These are phyloP conservation scores for Cairina moschata DNA, from an alignment of 2,113 vertebrate genomes.

Conservation along the genomic window DNA sequence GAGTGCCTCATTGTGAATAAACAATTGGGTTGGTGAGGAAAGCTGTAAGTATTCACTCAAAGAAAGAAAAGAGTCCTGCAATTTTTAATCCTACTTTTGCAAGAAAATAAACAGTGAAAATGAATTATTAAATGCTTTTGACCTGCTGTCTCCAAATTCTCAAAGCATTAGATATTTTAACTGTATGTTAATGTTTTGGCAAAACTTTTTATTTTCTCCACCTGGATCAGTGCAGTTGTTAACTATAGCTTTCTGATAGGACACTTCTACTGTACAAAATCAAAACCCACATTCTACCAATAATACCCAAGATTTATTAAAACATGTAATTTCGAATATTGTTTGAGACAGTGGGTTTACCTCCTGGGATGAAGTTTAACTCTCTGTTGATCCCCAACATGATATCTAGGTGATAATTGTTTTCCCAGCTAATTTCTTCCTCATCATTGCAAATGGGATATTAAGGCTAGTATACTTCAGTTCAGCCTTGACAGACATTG, in stretches of 20 bases:
- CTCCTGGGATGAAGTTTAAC: background rate
- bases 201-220: background rate
- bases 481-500: background rate
- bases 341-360: background rate
- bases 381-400: background rate
- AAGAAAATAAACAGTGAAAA: background rate
- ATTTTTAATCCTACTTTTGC: background rate
- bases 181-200: background rate
- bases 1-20: background rate
- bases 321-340: background rate
- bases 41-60: background rate
- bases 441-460: background rate
- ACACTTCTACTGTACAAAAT: background rate
- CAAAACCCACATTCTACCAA: background rate
- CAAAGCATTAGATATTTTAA: background rate
- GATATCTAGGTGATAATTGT: background rate
- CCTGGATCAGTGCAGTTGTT: background rate
- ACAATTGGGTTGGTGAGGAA: background rate
- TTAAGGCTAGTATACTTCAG: background rate
- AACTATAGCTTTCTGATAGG: background rate
- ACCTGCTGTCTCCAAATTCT: background rate
- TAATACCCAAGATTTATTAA: background rate
- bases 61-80: background rate
- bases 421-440: background rate
- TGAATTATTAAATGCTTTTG: background rate